Percentiles rank a stretch among this genome's conserved stretches.
Evolutionary conservation across 2,888 invertebrate genomes (phyloP).

Genomic region (Leucozona laternaria): DNA sequence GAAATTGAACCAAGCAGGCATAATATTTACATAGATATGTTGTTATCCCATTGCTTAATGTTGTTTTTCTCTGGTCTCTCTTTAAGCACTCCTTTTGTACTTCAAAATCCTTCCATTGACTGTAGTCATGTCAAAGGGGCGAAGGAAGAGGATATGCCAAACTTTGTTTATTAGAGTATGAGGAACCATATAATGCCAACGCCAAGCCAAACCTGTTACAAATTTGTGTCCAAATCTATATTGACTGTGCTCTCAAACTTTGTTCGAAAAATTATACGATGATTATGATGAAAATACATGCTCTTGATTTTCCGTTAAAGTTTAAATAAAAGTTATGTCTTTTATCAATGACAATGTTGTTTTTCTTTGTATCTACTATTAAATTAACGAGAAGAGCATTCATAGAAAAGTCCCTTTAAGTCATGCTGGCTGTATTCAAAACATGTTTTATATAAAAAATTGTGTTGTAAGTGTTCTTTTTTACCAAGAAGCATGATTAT

Average conservation of each 20-base stretch:
- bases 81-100: no score
- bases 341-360: neutral
- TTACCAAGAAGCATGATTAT: slow-evolving; percentile 34
- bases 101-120: no score
- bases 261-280: neutral
- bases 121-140: no score
- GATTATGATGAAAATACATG: slow-evolving; percentile 2
- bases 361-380: neutral
- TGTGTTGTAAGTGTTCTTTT: slow-evolving; percentile 37
- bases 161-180: no score
- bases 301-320: neutral
- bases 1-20: no score
- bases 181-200: no score
- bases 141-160: no score
- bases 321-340: slow-evolving; percentile 6
- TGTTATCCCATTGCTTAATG: no score
- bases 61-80: no score
- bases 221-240: no score
- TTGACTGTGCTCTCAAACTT: neutral
- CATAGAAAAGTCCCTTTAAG: neutral
- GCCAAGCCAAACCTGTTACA: no score
- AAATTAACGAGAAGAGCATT: slow-evolving; percentile 23
- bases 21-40: no score
- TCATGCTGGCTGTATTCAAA: slow-evolving; percentile 23
- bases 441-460: neutral